Conservation (phyloP, 2,888 invertebrate species). For the Emmelina monodactyla region DNA sequence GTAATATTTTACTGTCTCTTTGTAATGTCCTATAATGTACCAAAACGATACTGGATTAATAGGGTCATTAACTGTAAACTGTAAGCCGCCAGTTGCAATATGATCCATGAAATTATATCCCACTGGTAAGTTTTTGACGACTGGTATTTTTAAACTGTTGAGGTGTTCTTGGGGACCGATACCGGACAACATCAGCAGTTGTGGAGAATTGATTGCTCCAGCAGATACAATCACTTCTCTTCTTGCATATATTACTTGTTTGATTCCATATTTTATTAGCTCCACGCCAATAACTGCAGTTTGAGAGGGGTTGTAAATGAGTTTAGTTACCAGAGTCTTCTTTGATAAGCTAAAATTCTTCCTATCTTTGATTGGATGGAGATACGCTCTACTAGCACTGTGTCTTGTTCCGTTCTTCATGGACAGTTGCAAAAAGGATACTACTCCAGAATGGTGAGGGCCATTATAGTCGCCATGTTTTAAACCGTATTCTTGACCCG, state of each 20-base stretch:
- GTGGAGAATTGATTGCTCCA: constrained; percentile 13
- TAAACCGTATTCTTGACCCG: constrained; percentile 10
- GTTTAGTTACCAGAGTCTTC: background rate
- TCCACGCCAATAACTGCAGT: background rate
- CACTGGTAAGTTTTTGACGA: constrained; percentile 10
- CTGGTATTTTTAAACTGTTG: constrained; percentile 9
- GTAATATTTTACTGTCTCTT: background rate
- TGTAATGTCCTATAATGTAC: background rate
- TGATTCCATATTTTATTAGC: background rate
- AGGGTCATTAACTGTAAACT: background rate
- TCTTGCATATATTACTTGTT: constrained; percentile 2
- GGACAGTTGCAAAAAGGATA: constrained; percentile 4
- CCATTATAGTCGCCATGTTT: constrained; percentile 10
- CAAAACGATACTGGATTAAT: background rate
- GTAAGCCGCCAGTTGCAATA: background rate
- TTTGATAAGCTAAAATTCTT: background rate
- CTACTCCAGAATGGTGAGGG: background rate
- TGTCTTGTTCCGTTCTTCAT: constrained; percentile 7
- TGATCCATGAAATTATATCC: constrained; percentile 15
- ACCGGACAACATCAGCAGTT: constrained; percentile 14
- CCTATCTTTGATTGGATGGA: background rate
- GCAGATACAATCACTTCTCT: constrained; percentile 13
- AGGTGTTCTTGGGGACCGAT: constrained; percentile 13
- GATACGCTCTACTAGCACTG: background rate
- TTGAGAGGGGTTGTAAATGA: background rate